A percentile compares a stretch with the other conserved stretches of the same genome.
These are phyloP conservation scores for Pogonophryne albipinna DNA, from an alignment of 2,797 vertebrate species.

Conservation along the genomic window DNA sequence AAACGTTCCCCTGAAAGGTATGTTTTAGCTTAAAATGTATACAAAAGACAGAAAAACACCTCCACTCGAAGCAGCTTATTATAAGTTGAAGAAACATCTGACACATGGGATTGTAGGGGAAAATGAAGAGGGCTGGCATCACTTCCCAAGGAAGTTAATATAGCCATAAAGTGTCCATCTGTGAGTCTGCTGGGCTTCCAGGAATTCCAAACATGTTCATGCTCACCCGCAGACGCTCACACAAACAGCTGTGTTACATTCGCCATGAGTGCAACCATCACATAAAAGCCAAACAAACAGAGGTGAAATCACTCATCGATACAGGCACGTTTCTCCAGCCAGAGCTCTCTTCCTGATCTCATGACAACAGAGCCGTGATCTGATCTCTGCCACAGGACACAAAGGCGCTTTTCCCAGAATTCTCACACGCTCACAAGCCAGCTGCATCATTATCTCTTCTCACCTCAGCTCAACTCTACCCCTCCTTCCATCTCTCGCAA, in stretches of 20 bases:
- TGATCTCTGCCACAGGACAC: constrained; percentile 55
- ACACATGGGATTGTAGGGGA: constrained; percentile 17
- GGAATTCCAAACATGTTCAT: constrained; percentile 40
- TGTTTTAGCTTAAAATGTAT: constrained; percentile 31
- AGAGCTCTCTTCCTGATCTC: constrained; percentile 44
- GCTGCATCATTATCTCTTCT: constrained; percentile 73
- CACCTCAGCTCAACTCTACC: constrained; percentile 53
- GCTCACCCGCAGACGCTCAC: constrained; percentile 6
- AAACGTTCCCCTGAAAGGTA: constrained; percentile 21
- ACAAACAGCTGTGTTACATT: constrained; percentile 35
- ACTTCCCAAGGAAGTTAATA: constrained; percentile 40
- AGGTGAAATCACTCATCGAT: constrained; percentile 36
- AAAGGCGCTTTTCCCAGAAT: constrained; percentile 64
- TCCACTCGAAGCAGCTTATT: constrained; percentile 24
- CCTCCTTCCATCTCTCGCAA: constrained; percentile 43
- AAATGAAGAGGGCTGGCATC: constrained; percentile 38
- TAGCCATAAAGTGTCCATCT: constrained; percentile 61
- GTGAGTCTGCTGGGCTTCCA: constrained; percentile 46
- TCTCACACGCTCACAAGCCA: constrained; percentile 60
- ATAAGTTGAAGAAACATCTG: constrained; percentile 43
- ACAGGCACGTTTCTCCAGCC: constrained; percentile 22
- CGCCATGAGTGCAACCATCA: background rate
- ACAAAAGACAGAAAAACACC: constrained; percentile 30
- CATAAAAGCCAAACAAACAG: constrained; percentile 34
- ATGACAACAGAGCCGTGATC: constrained; percentile 39